Base-by-base conservation (phyloP, 2,797 vertebrate genomes). In the Halcyon leucocephala region DNA sequence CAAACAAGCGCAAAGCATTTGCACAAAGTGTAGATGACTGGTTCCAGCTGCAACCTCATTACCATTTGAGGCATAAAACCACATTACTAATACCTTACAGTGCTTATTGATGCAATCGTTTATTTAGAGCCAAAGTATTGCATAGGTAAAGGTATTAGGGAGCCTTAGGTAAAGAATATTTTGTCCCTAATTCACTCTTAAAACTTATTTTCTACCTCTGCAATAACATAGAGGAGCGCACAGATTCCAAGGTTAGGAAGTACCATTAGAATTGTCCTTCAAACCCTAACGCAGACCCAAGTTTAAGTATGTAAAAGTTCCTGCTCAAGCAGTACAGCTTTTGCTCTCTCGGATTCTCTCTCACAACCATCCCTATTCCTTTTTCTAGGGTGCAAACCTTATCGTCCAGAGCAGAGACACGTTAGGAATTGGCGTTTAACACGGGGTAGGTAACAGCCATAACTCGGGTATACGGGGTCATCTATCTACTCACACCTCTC, bases 341-440 rank as follows among this genome's bases (percentile, higher is more conserved):
- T 33, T 25, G 26, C 21, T 81, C 15, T 24, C n/a, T 54, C 51
- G 35, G 7, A n/a, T 81, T 52, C 29, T 89, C 69, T 61, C 86
- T 92, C 58, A 89, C 48, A 55, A 37, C 21, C 55, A 6, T 46
- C 25, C 70, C 15, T 89, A 9, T 82, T 90, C 51, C 24, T 87
- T 86, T 79, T 70, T 52, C 66, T 69, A 97, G 96, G 95, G 95
- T 77, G 95, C 92, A 51, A 48, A 87, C 70, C 81, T 97, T 3
- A 97, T 97, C 73, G 67, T 80, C 39, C 80, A 95, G 92, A 87
- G 96, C 89, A 96, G 95, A 96, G 15, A 89, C 48, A 60, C 12
- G 6, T 13, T 97, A 66, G 95, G 95, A 94, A 97, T 96, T 33
- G 90, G 65, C 1, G 51, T 0, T 33, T 97, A 95, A 94, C 5